A percentile compares a stretch with the other conserved stretches of the same genome.
Conservation (phyloP, 2,888 invertebrate species). For the Drosophila siamana region DNA sequence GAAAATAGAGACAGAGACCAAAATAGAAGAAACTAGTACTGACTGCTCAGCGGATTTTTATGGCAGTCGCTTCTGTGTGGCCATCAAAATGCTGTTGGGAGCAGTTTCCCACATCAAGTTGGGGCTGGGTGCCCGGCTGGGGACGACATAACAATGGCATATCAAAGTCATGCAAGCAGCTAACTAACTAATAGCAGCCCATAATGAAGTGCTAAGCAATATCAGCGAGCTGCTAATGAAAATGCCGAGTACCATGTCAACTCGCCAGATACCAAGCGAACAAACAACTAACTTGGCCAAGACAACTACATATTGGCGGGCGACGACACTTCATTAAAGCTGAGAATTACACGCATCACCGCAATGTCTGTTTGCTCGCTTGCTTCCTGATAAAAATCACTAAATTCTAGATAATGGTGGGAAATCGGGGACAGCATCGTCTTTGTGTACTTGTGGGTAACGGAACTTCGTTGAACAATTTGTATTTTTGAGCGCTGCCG, state of each 20-base stretch:
- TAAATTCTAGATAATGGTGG: conserved; percentile 54
- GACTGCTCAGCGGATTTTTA: conserved; percentile 33
- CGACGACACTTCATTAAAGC: conserved; percentile 46
- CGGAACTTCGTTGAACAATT: conserved; percentile 19
- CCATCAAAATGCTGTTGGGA: conserved; percentile 23
- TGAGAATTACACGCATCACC: conserved; percentile 41
- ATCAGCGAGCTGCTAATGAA: conserved; percentile 66
- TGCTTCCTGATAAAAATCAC: conserved; percentile 35
- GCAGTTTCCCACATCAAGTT: conserved; percentile 62
- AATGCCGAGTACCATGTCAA: conserved; percentile 52
- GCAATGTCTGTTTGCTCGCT: conserved; percentile 9
- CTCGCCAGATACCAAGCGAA: conserved; percentile 42
- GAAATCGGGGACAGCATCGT: conserved; percentile 25
- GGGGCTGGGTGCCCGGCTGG: conserved; percentile 6
- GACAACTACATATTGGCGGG: conserved; percentile 22
- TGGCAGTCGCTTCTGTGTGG: conserved; percentile 53
- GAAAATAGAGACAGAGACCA: conserved; percentile 16
- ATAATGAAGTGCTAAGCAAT: conserved; percentile 71
- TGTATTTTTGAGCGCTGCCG: conserved; percentile 12
- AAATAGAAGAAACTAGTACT: conserved; percentile 5
- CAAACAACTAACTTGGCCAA: conserved; percentile 32
- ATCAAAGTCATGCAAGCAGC: conserved; percentile 62
- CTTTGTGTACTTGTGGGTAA: conserved; percentile 21
- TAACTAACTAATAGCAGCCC: conserved; percentile 53
- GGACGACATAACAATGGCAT: conserved; percentile 60